Conservation (phyloP, 2,113 vertebrate genomes). For the Scomber japonicus region DNA sequence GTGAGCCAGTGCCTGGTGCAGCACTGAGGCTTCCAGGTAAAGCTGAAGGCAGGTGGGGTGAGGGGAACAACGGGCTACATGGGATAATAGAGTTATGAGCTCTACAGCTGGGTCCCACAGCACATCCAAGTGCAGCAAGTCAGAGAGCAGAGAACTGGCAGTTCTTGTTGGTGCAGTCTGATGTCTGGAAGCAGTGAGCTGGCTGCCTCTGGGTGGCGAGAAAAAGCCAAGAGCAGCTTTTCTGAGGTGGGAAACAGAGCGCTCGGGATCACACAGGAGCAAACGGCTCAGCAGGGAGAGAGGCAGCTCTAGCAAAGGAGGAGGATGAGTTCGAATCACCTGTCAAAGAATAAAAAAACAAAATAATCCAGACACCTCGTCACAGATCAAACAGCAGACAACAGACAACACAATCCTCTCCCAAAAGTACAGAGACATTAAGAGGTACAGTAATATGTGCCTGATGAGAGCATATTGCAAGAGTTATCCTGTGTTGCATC, state of each 20-base stretch:
- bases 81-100: conserved; percentile 88
- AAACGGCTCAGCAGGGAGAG: conserved; percentile 89
- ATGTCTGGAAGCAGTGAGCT: neutral
- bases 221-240: conserved; percentile 75
- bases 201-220: conserved; percentile 42
- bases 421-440: conserved; percentile 45
- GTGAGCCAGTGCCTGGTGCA: conserved; percentile 83
- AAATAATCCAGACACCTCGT: conserved; percentile 50
- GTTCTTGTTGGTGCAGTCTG: conserved; percentile 56
- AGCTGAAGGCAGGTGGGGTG: conserved; percentile 68
- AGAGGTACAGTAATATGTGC: conserved; percentile 35
- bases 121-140: conserved; percentile 72
- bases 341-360: conserved; percentile 71
- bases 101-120: conserved; percentile 82
- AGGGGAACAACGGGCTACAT: conserved; percentile 78
- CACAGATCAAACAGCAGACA: conserved; percentile 66
- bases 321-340: conserved; percentile 86
- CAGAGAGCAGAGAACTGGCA: conserved; percentile 79
- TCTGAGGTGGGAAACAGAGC: conserved; percentile 81
- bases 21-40: conserved; percentile 70
- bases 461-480: conserved; percentile 46
- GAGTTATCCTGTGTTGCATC: conserved; percentile 69
- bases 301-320: conserved; percentile 85
- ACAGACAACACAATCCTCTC: conserved; percentile 48
- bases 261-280: conserved; percentile 83